Percentiles rank a stretch among this genome's conserved stretches.
Conservation (phyloP, 2,797 vertebrate genomes). For the Odontamblyopus rebecca region DNA sequence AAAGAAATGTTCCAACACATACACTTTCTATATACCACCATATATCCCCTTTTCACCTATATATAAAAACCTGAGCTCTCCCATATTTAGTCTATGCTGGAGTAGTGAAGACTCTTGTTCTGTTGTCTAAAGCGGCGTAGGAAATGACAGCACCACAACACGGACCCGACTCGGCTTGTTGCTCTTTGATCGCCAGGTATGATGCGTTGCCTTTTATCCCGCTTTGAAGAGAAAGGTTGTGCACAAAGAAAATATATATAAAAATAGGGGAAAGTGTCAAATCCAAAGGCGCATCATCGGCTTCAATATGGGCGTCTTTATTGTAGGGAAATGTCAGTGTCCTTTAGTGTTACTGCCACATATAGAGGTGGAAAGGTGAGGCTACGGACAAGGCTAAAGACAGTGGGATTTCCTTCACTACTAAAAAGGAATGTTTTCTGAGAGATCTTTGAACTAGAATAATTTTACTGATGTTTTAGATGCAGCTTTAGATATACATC, state of each 20-base stretch:
- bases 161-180: conserved; percentile 46
- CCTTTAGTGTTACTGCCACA: conserved; percentile 11
- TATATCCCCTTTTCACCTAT: not conserved
- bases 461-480: too few species aligned
- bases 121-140: conserved; percentile 46
- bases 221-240: conserved; percentile 71
- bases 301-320: conserved; percentile 37
- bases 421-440: not conserved
- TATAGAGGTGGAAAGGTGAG: conserved; percentile 10
- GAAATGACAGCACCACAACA: conserved; percentile 61
- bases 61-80: conserved; percentile 22
- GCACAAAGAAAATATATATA: conserved; percentile 31
- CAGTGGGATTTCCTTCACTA: not conserved
- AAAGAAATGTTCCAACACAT: too few species aligned
- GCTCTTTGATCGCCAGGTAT: conserved; percentile 62
- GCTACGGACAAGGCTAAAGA: not conserved
- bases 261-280: conserved; percentile 25
- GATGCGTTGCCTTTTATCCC: conserved; percentile 57
- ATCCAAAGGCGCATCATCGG: conserved; percentile 31
- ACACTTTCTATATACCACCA: too few species aligned
- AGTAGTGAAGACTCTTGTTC: conserved; percentile 49
- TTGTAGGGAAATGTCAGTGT: conserved; percentile 57
- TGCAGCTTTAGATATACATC: too few species aligned
- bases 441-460: not conserved
- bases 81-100: conserved; percentile 28